Evolutionary conservation across 2,888 invertebrate species (phyloP).

Genomic region (Desoria tigrina): DNA sequence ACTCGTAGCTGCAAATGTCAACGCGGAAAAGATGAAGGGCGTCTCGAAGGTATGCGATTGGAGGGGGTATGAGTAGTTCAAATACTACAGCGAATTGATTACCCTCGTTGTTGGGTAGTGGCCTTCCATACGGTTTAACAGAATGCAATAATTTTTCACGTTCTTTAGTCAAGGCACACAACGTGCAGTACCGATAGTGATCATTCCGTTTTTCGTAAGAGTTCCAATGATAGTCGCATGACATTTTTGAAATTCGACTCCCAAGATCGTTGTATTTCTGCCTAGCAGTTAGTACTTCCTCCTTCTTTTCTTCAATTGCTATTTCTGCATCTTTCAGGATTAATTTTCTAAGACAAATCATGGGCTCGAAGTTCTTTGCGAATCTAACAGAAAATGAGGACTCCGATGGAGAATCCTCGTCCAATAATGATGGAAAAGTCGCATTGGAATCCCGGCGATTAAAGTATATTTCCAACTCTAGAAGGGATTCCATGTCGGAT

Average conservation of each 20-base stretch:
- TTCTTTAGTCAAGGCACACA: neutral
- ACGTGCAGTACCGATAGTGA: neutral
- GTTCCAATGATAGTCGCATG: neutral
- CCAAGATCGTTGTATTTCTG: slow-evolving; percentile 6
- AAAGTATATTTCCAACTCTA: slow-evolving; percentile 22
- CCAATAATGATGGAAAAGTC: neutral
- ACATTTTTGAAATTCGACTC: neutral
- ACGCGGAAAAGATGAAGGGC: slow-evolving; percentile 16
- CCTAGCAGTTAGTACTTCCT: slow-evolving; percentile 2
- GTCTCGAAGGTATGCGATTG: slow-evolving; percentile 26
- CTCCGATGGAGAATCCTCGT: neutral
- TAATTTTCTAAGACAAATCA: neutral
- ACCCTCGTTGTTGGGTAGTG: neutral
- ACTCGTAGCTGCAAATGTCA: slow-evolving; percentile 7
- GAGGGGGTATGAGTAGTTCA: slow-evolving; percentile 27
- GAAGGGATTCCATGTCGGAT: slow-evolving; percentile 2
- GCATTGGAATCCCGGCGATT: neutral
- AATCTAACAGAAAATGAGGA: slow-evolving; percentile 17
- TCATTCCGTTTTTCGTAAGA: neutral
- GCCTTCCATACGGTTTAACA: slow-evolving; percentile 8
- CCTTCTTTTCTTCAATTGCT: neutral
- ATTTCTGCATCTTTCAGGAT: slow-evolving; percentile 4
- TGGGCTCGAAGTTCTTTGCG: slow-evolving; percentile 2
- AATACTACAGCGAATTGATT: slow-evolving; percentile 28
- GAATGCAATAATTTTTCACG: neutral